A percentile compares a stretch with the other conserved stretches of the same genome.
phyloP scores from a whole-genome alignment of 92 coral and sea anemone species.

The Zoanthus sociatus region DNA sequence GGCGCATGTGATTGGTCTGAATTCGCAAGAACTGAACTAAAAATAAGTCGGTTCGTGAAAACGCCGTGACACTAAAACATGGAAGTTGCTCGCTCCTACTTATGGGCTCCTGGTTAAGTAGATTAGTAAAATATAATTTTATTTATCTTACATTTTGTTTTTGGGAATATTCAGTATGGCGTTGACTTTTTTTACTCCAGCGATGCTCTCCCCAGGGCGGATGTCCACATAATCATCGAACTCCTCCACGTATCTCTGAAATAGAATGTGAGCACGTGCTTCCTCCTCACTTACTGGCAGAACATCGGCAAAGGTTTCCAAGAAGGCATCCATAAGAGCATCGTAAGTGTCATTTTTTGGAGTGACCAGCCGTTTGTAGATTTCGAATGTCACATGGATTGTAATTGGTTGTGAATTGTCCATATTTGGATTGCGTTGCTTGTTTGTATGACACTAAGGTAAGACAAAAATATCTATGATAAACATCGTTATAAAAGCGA shows the following conservation, averaged over 20 bases:
- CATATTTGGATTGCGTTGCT: too few species aligned
- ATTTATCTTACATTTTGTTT: neutral
- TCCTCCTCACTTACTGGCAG: neutral
- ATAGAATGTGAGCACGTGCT: neutral
- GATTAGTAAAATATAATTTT: too few species aligned
- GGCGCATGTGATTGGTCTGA: too few species aligned
- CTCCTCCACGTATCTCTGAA: neutral
- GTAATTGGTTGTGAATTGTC: too few species aligned
- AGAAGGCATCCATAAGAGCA: slow-evolving; percentile 3
- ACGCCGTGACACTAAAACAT: too few species aligned
- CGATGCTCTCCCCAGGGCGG: neutral
- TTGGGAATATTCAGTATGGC: neutral
- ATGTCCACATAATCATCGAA: neutral
- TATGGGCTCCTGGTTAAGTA: too few species aligned
- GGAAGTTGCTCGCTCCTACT: too few species aligned
- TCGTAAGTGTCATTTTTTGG: neutral
- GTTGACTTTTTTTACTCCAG: neutral
- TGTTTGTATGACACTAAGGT: too few species aligned
- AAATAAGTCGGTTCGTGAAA: too few species aligned
- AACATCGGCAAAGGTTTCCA: slow-evolving; percentile 4
- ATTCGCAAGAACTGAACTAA: too few species aligned
- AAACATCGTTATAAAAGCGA: too few species aligned
- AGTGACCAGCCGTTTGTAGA: neutral
- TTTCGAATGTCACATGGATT: neutral
- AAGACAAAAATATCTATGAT: too few species aligned